Percentiles rank a stretch among this genome's conserved stretches.
Conservation (phyloP, 2,113 vertebrate genomes). For the Pollimyrus isidori region DNA sequence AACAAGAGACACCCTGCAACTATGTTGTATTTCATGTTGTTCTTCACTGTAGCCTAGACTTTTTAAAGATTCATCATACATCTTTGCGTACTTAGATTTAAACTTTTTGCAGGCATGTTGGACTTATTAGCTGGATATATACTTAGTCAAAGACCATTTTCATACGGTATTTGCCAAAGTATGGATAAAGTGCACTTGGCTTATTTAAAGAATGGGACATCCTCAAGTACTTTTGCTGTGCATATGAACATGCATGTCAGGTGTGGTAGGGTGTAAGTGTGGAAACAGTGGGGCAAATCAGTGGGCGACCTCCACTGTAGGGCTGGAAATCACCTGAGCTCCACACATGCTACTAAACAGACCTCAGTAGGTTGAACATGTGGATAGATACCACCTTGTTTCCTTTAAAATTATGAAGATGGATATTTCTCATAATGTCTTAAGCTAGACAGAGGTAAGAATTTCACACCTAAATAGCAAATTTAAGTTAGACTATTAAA, state of each 20-base stretch:
- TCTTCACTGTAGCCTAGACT: not conserved
- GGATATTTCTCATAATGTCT: too few species aligned
- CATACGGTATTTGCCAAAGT: not conserved
- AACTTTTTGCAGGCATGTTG: not conserved
- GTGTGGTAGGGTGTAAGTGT: not conserved
- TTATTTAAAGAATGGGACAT: not conserved
- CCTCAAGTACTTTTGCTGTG: not conserved
- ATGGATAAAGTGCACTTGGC: not conserved
- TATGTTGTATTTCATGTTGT: not conserved
- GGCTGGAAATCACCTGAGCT: too few species aligned
- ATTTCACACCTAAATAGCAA: too few species aligned
- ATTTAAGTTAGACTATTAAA: too few species aligned
- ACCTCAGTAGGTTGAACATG: too few species aligned
- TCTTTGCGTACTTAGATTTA: not conserved
- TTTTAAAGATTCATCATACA: not conserved
- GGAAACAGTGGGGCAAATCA: not conserved
- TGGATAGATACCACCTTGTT: too few species aligned
- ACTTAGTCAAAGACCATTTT: too few species aligned
- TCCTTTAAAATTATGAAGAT: too few species aligned
- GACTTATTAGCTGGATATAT: not conserved
- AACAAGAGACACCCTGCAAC: not conserved
- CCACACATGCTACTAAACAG: too few species aligned
- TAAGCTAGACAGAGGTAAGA: too few species aligned
- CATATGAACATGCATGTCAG: not conserved
- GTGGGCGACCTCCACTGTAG: too few species aligned